Evolutionary conservation across 2,888 invertebrate genomes (phyloP), one percentile per base, ranked within the genome.

Genomic region (Graphium colonna): DNA sequence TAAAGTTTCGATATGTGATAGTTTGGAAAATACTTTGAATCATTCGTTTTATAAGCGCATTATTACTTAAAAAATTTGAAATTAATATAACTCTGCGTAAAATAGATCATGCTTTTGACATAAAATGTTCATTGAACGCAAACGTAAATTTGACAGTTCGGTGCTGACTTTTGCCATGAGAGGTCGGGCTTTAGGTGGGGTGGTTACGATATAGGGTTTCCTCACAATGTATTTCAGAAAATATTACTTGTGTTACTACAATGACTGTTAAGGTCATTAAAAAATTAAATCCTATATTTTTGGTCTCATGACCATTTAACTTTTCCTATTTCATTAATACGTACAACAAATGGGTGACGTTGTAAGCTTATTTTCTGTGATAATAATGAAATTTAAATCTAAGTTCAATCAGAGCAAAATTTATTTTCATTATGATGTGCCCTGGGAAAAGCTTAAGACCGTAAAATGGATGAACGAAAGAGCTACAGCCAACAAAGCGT

Each of bases 401-500:
- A 89, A 88, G 75, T 85, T 84, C 71, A 83, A 83, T 73, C 78
- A 87, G 67, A 88, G 81, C 73, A 85, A 84, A 68, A 71, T 85
- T 69, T 80, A 79, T 79, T 86, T 88, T 61, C 80, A 84, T 64
- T 84, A 70, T 65, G 80, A 87, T 77, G 67, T 86, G 66, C 83
- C 86, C 18, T 84, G 83, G 87, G 79, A 86, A 62, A 87, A 75
- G 67, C 70, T 89, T 13, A 86, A 82, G 64, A 55, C 76, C 43
- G 90, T 94, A 51, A 92, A 93, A 84, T 96, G 96, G 96, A 96
- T 94, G 92, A 96, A 96, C 85, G 91, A 92, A 66, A 92, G 91
- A 71, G 95, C 96, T 45, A 89, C 91, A 54, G 91, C 93, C 28
- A 93, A 94, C 72, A 92, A 93, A 79, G 96, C 97, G 1, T 98